These are phyloP conservation scores for Enchytraeus crypticus DNA, from an alignment of 2,888 invertebrate genomes.

Conservation along the genomic window DNA sequence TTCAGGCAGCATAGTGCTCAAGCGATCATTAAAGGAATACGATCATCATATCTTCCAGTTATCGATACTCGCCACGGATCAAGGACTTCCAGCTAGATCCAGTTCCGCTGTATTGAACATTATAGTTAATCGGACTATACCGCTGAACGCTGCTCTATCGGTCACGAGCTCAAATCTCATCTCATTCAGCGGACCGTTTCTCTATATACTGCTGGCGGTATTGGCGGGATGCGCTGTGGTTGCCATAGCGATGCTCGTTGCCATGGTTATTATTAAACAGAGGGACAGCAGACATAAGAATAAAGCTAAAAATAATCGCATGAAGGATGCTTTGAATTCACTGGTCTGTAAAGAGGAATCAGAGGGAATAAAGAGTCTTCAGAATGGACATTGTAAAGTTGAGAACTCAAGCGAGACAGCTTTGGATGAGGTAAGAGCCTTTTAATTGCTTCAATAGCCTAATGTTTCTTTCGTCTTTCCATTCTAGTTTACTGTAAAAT, in stretches of 20 bases:
- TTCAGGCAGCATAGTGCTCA: constrained; percentile 5
- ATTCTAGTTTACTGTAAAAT: too few relatives aligned
- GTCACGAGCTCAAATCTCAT: too few relatives aligned
- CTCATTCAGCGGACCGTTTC: constrained; percentile 4
- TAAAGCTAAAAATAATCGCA: neutral
- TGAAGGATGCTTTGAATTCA: constrained; percentile 1
- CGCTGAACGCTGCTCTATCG: constrained; percentile 1
- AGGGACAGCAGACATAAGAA: neutral
- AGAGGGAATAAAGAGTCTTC: neutral
- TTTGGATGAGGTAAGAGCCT: too few relatives aligned
- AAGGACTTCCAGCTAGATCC: constrained; percentile 5
- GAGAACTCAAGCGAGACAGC: too few relatives aligned
- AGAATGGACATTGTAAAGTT: neutral
- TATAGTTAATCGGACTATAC: constrained; percentile 17
- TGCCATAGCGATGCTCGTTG: neutral
- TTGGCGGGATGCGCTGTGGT: neutral
- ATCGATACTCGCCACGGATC: constrained; percentile 11
- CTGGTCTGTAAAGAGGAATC: neutral
- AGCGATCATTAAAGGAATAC: neutral
- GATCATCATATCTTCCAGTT: constrained; percentile 11
- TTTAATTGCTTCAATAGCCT: too few relatives aligned
- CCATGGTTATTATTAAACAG: neutral
- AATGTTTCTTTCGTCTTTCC: too few relatives aligned
- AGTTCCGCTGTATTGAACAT: constrained; percentile 6
- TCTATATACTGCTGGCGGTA: constrained; percentile 7